Evolutionary conservation across 2,113 vertebrate genomes (phyloP).

Genomic region (Glaucomys volans): DNA sequence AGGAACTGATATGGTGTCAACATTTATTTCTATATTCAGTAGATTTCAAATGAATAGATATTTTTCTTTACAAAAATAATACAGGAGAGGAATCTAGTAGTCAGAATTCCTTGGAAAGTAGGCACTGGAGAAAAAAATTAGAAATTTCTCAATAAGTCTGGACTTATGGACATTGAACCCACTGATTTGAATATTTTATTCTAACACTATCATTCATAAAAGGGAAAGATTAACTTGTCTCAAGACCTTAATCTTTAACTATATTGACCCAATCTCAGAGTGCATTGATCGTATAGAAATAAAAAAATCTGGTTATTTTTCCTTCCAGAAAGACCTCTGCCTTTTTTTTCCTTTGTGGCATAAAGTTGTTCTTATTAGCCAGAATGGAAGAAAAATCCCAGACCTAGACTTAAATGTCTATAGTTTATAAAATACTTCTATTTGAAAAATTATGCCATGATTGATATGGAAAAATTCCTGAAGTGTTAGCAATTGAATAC

Average conservation of each 20-base stretch:
- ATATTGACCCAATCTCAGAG: not conserved
- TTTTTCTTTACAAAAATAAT: not conserved
- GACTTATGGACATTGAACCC: not conserved
- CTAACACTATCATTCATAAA: not conserved
- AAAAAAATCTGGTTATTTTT: slow-evolving; percentile 8
- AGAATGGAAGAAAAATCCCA: slow-evolving; percentile 61
- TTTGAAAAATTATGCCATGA: slow-evolving; percentile 55
- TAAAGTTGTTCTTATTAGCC: slow-evolving; percentile 48
- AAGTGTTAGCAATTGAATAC: slow-evolving; percentile 32
- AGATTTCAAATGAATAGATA: not conserved
- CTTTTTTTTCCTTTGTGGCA: not conserved
- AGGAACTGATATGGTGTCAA: not conserved
- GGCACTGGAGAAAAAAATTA: not conserved
- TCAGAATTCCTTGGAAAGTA: not conserved
- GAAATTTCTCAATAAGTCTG: not conserved
- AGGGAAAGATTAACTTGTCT: slow-evolving; percentile 11
- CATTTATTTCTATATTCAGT: not conserved
- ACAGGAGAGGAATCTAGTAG: not conserved
- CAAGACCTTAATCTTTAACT: slow-evolving; percentile 38
- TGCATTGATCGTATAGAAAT: slow-evolving; percentile 31
- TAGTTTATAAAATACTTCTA: slow-evolving; percentile 15
- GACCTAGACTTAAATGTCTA: slow-evolving; percentile 21
- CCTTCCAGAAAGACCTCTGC: not conserved
- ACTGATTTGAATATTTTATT: slow-evolving; percentile 28
- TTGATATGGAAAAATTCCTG: not conserved